Conservation (phyloP, 2,113 vertebrate genomes). For the Hemichromis elongatus region DNA sequence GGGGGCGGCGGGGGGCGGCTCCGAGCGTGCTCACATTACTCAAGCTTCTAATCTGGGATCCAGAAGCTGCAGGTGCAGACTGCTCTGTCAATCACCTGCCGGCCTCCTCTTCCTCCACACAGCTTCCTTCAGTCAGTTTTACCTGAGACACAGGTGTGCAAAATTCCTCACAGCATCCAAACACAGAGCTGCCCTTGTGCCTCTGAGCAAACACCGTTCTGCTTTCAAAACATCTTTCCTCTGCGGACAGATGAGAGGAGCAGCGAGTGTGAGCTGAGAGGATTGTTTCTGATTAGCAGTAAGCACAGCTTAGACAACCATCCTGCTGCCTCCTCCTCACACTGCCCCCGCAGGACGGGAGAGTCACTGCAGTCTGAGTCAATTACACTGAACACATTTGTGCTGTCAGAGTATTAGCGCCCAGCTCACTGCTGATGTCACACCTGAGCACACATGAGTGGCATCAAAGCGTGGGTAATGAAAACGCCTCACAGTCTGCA, state of each 20-base stretch:
- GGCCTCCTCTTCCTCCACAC: not conserved
- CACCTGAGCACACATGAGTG: not conserved
- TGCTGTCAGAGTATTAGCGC: not conserved
- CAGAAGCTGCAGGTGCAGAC: not conserved
- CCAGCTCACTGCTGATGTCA: not conserved
- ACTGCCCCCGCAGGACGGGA: not conserved
- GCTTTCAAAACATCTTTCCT: not conserved
- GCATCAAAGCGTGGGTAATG: not conserved
- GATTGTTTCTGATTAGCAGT: constrained; percentile 55
- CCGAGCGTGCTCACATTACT: no score
- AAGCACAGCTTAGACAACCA: constrained; percentile 27
- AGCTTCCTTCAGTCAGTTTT: not conserved
- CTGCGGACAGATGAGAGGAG: not conserved
- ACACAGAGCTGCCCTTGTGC: not conserved
- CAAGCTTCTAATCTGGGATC: no score
- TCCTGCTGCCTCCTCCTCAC: not conserved
- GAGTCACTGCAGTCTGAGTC: not conserved
- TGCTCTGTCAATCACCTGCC: not conserved
- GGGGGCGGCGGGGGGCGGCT: no score
- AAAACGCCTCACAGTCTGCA: not conserved
- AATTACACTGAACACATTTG: not conserved
- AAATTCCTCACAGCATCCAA: not conserved
- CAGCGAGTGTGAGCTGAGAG: not conserved
- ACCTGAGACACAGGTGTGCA: not conserved
- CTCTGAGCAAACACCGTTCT: not conserved